These are phyloP conservation scores for Premnoplex brunnescens DNA, from an alignment of 2,797 vertebrate species.

Conservation along the genomic window DNA sequence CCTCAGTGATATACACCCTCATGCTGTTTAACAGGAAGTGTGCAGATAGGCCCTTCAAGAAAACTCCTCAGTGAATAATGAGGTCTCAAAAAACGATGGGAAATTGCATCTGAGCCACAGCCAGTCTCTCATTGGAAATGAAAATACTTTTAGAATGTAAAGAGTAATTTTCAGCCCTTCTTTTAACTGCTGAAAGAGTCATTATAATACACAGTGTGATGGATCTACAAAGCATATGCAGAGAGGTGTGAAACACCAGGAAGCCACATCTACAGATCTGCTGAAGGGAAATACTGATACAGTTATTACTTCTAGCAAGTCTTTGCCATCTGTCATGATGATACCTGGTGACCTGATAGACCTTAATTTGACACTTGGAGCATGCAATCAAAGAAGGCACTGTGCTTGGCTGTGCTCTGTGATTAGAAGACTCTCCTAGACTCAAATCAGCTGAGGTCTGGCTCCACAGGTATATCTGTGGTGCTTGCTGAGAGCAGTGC, in stretches of 20 bases:
- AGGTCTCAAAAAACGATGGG: not conserved
- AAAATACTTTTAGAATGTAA: not conserved
- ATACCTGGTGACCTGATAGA: not conserved
- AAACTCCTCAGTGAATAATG: not conserved
- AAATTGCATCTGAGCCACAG: not conserved
- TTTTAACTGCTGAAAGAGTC: not conserved
- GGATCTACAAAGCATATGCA: not conserved
- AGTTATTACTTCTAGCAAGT: not conserved
- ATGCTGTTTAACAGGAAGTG: not conserved
- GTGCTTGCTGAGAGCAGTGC: not conserved
- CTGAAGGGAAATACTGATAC: not conserved
- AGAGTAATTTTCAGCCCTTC: not conserved
- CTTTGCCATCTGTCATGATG: not conserved
- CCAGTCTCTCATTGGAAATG: not conserved
- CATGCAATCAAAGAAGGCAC: not conserved
- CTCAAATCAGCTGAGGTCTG: not conserved
- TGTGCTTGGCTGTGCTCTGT: not conserved
- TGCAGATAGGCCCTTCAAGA: not conserved
- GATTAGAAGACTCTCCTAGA: not conserved
- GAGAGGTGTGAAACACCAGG: not conserved
- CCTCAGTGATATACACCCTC: not conserved
- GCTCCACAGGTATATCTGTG: accelerated
- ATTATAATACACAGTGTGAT: not conserved
- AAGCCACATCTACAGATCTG: not conserved
- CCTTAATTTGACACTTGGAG: not conserved